Conservation (phyloP, 2,888 invertebrate species). For the Heterodera filipjevi region DNA sequence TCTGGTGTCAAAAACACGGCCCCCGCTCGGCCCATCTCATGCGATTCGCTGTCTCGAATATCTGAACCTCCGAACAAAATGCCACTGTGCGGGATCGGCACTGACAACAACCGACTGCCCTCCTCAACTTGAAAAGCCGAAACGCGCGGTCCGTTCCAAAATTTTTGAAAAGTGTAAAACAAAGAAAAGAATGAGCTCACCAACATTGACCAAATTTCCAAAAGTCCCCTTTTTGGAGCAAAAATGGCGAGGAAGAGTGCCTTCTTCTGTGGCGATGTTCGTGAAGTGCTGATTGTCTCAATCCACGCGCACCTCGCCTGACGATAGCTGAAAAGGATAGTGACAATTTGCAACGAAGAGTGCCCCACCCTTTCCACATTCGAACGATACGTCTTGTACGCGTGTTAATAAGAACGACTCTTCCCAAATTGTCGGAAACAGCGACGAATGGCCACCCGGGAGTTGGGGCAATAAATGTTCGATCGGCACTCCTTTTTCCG, state of each 20-base stretch:
- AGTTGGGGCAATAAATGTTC: conserved; percentile 41
- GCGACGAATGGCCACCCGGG: conserved; percentile 47
- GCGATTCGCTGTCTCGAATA: neutral
- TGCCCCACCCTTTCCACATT: conserved; percentile 24
- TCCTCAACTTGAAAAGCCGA: conserved; percentile 88
- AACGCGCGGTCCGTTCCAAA: conserved; percentile 85
- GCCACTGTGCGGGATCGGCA: conserved; percentile 34
- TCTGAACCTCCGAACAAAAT: conserved; percentile 29
- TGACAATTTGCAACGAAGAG: neutral
- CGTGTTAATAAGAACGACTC: conserved; percentile 81
- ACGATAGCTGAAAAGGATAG: conserved; percentile 74
- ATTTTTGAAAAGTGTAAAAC: conserved; percentile 50
- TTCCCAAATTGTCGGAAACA: conserved; percentile 80
- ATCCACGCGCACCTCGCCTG: conserved; percentile 94
- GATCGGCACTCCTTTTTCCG: conserved; percentile 37
- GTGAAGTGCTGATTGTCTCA: conserved; percentile 71
- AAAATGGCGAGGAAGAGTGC: conserved; percentile 85
- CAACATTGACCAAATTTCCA: conserved; percentile 82
- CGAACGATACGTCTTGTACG: conserved; percentile 16
- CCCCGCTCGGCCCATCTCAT: conserved; percentile 10
- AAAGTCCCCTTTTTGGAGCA: conserved; percentile 84
- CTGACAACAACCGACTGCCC: conserved; percentile 69
- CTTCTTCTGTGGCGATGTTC: conserved; percentile 42
- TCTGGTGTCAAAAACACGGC: conserved; percentile 44
- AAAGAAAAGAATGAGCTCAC: conserved; percentile 66